Conservation (phyloP, 2,797 vertebrate species). For the Pampus argenteus region DNA sequence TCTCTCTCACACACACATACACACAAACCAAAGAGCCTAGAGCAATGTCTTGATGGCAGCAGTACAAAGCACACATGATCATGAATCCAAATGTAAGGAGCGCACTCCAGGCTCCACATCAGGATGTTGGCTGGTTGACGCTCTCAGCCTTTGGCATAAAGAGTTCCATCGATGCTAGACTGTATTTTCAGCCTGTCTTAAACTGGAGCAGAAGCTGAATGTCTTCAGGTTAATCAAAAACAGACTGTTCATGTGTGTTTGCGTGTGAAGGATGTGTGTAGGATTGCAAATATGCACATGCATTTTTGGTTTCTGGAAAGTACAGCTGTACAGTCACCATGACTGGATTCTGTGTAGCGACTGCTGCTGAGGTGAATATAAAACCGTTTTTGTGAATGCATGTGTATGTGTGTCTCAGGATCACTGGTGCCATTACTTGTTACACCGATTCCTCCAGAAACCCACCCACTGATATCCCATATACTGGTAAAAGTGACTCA, state of each 20-base stretch:
- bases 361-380: constrained; percentile 18
- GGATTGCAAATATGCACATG: not conserved
- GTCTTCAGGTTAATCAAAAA: constrained; percentile 59
- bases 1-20: constrained; percentile 26
- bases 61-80: constrained; percentile 78
- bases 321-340: constrained; percentile 26
- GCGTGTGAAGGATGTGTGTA: constrained; percentile 9
- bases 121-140: constrained; percentile 52
- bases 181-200: constrained; percentile 43
- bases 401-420: constrained; percentile 10
- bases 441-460: constrained; percentile 30
- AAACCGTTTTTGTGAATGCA: constrained; percentile 21
- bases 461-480: constrained; percentile 37
- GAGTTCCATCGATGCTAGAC: constrained; percentile 27
- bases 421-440: constrained; percentile 23
- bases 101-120: constrained; percentile 61
- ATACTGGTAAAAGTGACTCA: constrained; percentile 74
- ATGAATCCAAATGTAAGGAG: constrained; percentile 75
- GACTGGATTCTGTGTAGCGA: constrained; percentile 14
- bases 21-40: constrained; percentile 57
- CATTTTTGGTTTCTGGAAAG: constrained; percentile 7
- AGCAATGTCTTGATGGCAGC: constrained; percentile 73
- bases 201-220: constrained; percentile 43
- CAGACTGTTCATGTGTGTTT: constrained; percentile 32
- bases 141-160: constrained; percentile 20